Evolutionary conservation across 2,888 invertebrate species (phyloP).

Genomic region (Zeuzera pyrina): DNA sequence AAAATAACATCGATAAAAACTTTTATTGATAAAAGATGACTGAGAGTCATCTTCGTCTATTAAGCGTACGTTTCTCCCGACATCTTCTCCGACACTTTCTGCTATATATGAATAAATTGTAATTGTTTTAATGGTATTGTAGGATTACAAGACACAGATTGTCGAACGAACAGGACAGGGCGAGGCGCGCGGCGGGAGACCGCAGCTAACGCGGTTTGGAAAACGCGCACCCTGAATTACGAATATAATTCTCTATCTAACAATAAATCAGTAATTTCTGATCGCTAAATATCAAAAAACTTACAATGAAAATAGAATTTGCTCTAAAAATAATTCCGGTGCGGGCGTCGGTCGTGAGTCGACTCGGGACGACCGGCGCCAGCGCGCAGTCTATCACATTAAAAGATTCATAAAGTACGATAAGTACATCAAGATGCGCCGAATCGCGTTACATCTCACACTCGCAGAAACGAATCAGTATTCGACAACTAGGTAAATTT

Average conservation of each 20-base stretch:
- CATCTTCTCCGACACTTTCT: conserved; percentile 48
- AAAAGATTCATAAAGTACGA: conserved; percentile 66
- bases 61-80: conserved; percentile 69
- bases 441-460: conserved; percentile 26
- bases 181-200: conserved; percentile 43
- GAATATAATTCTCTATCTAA: conserved; percentile 70
- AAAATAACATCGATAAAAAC: conserved; percentile 69
- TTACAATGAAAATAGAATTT: conserved; percentile 72
- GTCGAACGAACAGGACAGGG: conserved; percentile 55
- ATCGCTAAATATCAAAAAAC: conserved; percentile 68
- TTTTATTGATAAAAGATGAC: conserved; percentile 67
- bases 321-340: conserved; percentile 65
- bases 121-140: conserved; percentile 49
- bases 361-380: conserved; percentile 56
- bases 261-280: conserved; percentile 62
- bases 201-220: conserved; percentile 36
- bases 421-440: conserved; percentile 31
- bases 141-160: conserved; percentile 61
- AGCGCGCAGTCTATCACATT: conserved; percentile 66
- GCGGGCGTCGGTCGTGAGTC: conserved; percentile 58
- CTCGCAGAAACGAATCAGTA: conserved; percentile 41
- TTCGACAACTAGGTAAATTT: conserved; percentile 49
- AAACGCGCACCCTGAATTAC: conserved; percentile 56
- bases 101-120: conserved; percentile 54
- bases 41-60: conserved; percentile 52